Evolutionary conservation across 2,113 vertebrate genomes (phyloP).

Genomic region (Hippocampus guttulatus): DNA sequence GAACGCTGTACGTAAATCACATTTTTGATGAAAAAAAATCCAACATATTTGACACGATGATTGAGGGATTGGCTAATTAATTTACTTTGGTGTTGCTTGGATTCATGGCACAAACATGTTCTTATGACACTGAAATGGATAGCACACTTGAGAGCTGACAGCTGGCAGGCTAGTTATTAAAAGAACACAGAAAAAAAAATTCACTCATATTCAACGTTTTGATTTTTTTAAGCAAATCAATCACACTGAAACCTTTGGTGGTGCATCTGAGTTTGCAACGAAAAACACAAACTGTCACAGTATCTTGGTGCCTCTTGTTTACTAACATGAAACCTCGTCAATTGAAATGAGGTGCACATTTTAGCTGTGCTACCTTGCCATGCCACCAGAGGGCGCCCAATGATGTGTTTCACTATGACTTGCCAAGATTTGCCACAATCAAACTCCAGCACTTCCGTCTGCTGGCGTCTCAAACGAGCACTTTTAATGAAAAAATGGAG

Average conservation of each 20-base stretch:
- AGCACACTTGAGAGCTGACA: too few species aligned
- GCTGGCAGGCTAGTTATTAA: too few species aligned
- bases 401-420: conserved; percentile 34
- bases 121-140: too few species aligned
- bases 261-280: neutral
- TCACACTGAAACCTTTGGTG: neutral
- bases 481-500: neutral
- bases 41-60: too few species aligned
- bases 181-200: too few species aligned
- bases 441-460: conserved; percentile 11
- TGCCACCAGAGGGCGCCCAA: conserved; percentile 58
- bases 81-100: too few species aligned
- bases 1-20: too few species aligned
- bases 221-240: too few species aligned
- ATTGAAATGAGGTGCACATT: neutral
- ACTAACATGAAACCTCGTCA: neutral
- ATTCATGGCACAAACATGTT: too few species aligned
- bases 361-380: neutral
- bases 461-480: neutral
- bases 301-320: neutral
- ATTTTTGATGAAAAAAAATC: too few species aligned
- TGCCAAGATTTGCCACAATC: conserved; percentile 15
- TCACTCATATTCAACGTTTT: too few species aligned
- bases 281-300: neutral
- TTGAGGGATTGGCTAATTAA: too few species aligned